A percentile compares a stretch with the other conserved stretches of the same genome.
Conservation (phyloP, 2,113 vertebrate species). For the Lota lota region DNA sequence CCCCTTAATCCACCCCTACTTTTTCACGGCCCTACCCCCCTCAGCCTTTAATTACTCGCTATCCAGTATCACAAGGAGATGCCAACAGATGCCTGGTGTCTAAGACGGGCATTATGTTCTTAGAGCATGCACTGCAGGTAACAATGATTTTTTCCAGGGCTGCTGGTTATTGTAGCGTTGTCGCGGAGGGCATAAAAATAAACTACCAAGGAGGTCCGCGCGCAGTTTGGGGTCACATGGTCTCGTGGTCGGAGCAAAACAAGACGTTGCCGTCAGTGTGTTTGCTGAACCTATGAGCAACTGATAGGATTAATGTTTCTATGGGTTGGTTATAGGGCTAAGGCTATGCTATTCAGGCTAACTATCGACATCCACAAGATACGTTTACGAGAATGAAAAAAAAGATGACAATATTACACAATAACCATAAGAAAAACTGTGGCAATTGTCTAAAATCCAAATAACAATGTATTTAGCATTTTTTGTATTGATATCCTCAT, state of each 20-base stretch:
- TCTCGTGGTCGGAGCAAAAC: slow-evolving; percentile 42
- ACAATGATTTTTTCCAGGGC: slow-evolving; percentile 59
- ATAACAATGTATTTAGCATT: neutral
- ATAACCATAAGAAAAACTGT: too few relatives aligned
- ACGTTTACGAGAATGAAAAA: too few relatives aligned
- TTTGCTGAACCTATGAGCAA: slow-evolving; percentile 10
- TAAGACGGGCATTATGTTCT: slow-evolving; percentile 82
- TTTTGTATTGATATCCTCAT: neutral
- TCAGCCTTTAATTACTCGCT: slow-evolving; percentile 68
- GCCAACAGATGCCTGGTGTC: slow-evolving; percentile 81
- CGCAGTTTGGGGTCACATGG: slow-evolving; percentile 33
- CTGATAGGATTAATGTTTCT: slow-evolving; percentile 14
- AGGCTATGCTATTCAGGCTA: neutral
- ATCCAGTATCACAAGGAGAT: slow-evolving; percentile 64
- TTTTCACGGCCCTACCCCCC: slow-evolving; percentile 51
- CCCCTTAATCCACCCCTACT: slow-evolving; percentile 72
- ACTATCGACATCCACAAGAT: too few relatives aligned
- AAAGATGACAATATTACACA: too few relatives aligned
- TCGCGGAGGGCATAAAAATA: neutral
- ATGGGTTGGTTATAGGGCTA: neutral
- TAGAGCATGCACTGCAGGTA: slow-evolving; percentile 70
- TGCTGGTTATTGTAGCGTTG: slow-evolving; percentile 48
- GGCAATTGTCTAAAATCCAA: too few relatives aligned
- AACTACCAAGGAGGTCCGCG: slow-evolving; percentile 10
- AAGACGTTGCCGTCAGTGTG: slow-evolving; percentile 33